Conservation (phyloP, 2,797 vertebrate species). For the Pseudomugil gertrudae region DNA sequence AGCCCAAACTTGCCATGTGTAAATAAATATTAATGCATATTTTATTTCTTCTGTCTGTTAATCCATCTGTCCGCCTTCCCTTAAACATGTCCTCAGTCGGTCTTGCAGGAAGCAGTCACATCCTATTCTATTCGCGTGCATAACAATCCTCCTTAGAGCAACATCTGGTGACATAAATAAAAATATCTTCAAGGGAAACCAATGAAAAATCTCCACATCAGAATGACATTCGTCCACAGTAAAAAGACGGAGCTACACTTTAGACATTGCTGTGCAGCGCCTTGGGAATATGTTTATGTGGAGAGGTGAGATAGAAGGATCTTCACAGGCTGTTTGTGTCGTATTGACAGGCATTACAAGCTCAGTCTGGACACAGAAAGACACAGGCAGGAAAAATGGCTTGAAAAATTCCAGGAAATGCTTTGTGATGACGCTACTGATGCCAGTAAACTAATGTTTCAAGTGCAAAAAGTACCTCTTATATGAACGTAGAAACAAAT, state of each 20-base stretch:
- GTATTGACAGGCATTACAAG: conserved; percentile 66
- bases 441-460: background rate
- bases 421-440: conserved; percentile 16
- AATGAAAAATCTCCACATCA: background rate
- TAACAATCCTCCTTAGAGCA: conserved; percentile 18
- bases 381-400: conserved; percentile 37
- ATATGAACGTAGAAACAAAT: background rate
- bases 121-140: conserved; percentile 13
- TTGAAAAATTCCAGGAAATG: conserved; percentile 32
- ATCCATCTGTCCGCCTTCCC: conserved; percentile 55
- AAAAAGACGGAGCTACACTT: conserved; percentile 5
- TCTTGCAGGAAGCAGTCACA: conserved; percentile 16
- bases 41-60: conserved; percentile 27
- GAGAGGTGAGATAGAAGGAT: conserved; percentile 44
- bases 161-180: conserved; percentile 43
- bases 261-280: conserved; percentile 14
- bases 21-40: conserved; percentile 6
- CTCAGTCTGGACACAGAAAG: conserved; percentile 36
- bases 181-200: background rate
- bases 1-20: conserved; percentile 4
- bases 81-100: conserved; percentile 32
- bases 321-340: conserved; percentile 57
- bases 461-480: background rate
- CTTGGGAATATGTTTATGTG: conserved; percentile 47
- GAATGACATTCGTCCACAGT: conserved; percentile 14